Conservation (phyloP, 2,888 invertebrate genomes). For the Mactromeris polynyma region DNA sequence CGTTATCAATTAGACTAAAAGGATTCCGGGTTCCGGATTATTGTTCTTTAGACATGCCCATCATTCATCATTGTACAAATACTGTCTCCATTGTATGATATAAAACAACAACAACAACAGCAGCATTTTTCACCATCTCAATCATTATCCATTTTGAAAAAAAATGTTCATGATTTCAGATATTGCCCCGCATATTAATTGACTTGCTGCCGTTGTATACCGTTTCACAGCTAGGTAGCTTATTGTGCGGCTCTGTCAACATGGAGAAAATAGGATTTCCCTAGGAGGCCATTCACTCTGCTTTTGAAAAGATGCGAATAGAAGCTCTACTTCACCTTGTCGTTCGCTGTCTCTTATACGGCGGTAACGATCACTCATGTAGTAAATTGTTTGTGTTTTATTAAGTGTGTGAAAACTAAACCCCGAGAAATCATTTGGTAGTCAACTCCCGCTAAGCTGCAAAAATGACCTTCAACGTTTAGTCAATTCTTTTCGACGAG, state of each 20-base stretch:
- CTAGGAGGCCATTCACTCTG: slow-evolving; percentile 39
- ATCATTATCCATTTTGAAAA: slow-evolving; percentile 29
- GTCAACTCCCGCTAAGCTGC: slow-evolving; percentile 36
- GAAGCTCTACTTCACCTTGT: slow-evolving; percentile 40
- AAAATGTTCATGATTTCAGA: slow-evolving; percentile 13
- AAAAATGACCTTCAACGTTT: slow-evolving; percentile 51
- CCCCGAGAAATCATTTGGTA: slow-evolving; percentile 31
- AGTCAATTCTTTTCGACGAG: slow-evolving; percentile 49
- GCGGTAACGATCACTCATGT: slow-evolving; percentile 48
- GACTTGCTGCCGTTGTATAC: slow-evolving; percentile 40
- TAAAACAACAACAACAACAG: slow-evolving; percentile 10
- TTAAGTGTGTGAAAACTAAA: slow-evolving; percentile 58
- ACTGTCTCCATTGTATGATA: neutral
- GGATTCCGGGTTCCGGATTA: slow-evolving; percentile 16
- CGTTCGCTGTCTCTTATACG: slow-evolving; percentile 31
- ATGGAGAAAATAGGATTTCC: slow-evolving; percentile 33
- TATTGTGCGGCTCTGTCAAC: slow-evolving; percentile 24
- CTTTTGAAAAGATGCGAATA: slow-evolving; percentile 44
- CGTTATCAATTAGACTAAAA: slow-evolving; percentile 16
- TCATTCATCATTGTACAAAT: slow-evolving; percentile 41
- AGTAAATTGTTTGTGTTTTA: slow-evolving; percentile 66
- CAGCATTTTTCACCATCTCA: slow-evolving; percentile 37
- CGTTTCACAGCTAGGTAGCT: slow-evolving; percentile 17
- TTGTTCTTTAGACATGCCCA: slow-evolving; percentile 27
- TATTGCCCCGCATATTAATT: slow-evolving; percentile 34